Evolutionary conservation across 1,140 invertebrate species (phyloP).

Genomic region (Trachymyrmex cornetzi): DNA sequence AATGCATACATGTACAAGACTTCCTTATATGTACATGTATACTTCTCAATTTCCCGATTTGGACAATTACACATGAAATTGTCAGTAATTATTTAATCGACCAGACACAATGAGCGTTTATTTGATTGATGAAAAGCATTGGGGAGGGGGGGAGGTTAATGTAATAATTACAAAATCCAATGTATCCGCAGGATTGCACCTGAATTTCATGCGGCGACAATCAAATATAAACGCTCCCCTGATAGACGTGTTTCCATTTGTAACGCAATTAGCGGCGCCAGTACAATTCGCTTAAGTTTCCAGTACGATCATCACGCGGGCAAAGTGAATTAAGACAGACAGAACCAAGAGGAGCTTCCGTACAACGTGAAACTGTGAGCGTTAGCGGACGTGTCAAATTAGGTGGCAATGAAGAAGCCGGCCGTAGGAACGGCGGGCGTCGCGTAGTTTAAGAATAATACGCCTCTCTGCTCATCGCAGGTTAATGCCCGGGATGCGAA

Average conservation of each 20-base stretch:
- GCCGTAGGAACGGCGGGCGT: conserved; percentile 20
- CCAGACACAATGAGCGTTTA: not conserved
- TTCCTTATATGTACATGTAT: too few relatives aligned
- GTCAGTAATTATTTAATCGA: not conserved
- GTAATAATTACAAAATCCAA: conserved; percentile 33
- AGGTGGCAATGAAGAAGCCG: conserved; percentile 65
- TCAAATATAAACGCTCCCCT: conserved; percentile 36
- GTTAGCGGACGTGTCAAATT: conserved; percentile 70
- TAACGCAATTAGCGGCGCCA: conserved; percentile 49
- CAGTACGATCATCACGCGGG: conserved; percentile 38
- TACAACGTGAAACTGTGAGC: conserved; percentile 36
- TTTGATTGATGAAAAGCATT: not conserved
- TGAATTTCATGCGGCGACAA: conserved; percentile 41
- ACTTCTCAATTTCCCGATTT: not conserved
- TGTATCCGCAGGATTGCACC: not conserved
- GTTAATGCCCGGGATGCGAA: conserved; percentile 76
- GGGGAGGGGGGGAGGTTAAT: too few relatives aligned
- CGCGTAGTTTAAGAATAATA: conserved; percentile 74
- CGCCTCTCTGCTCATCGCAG: conserved; percentile 49
- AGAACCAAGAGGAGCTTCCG: conserved; percentile 17
- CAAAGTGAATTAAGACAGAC: conserved; percentile 56
- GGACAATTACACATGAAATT: not conserved
- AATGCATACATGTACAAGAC: not conserved
- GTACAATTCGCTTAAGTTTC: conserved; percentile 57
- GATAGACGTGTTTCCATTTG: conserved; percentile 52